phyloP scores from a whole-genome alignment of 1,140 invertebrate species.

The Euglossa dilemma region DNA sequence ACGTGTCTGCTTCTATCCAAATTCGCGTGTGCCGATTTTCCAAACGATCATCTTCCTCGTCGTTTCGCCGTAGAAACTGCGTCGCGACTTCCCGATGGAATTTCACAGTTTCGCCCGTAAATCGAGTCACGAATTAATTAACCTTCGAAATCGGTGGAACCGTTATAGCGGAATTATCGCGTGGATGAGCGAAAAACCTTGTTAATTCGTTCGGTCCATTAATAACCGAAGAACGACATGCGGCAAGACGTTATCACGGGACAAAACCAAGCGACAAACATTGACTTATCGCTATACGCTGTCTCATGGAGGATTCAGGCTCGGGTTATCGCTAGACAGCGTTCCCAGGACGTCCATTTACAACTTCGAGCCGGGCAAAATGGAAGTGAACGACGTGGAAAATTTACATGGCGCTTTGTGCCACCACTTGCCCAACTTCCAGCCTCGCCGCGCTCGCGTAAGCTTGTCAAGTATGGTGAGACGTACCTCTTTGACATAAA shows the following conservation, averaged over 20 bases:
- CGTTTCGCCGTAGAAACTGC: neutral
- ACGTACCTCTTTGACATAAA: slow-evolving; percentile 57
- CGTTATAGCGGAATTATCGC: neutral
- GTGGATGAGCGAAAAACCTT: neutral
- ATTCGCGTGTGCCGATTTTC: too few species aligned
- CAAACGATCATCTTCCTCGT: neutral
- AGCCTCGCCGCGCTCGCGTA: slow-evolving; percentile 20
- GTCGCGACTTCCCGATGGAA: too few species aligned
- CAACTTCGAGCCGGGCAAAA: slow-evolving; percentile 59
- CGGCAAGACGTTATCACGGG: slow-evolving; percentile 3
- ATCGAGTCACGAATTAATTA: neutral
- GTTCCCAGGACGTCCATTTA: slow-evolving; percentile 66
- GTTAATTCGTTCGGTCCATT: slow-evolving; percentile 54
- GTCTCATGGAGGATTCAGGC: slow-evolving; percentile 57
- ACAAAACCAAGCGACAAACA: slow-evolving; percentile 28
- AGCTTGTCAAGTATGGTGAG: slow-evolving; percentile 41
- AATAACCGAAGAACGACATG: slow-evolving; percentile 27
- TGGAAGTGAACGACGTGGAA: slow-evolving; percentile 66
- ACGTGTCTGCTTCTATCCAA: neutral
- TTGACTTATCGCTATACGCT: slow-evolving; percentile 61
- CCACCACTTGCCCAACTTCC: slow-evolving; percentile 53
- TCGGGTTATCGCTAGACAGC: slow-evolving; percentile 50
- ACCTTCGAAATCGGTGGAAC: neutral
- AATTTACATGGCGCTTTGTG: slow-evolving; percentile 68
- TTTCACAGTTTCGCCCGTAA: neutral